These are phyloP conservation scores for Abscondita cerata DNA, from an alignment of 2,888 invertebrate genomes.

Conservation along the genomic window DNA sequence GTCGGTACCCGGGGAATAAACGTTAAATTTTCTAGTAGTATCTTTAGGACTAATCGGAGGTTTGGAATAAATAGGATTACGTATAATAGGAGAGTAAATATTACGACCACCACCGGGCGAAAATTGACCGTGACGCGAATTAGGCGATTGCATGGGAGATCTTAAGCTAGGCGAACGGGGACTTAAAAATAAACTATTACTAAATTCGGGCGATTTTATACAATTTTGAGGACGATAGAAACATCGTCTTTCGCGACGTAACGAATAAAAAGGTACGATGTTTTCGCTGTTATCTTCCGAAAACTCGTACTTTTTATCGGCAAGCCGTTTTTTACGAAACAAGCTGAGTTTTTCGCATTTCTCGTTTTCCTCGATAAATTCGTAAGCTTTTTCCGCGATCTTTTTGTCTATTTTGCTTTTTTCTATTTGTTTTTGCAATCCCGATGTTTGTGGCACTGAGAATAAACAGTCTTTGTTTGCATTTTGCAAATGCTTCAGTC, in stretches of 20 bases:
- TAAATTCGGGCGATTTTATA: slow-evolving; percentile 55
- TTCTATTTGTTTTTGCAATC: slow-evolving; percentile 46
- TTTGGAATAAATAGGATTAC: slow-evolving; percentile 56
- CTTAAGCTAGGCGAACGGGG: slow-evolving; percentile 52
- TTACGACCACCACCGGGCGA: slow-evolving; percentile 53
- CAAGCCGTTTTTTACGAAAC: slow-evolving; percentile 82
- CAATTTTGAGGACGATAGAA: slow-evolving; percentile 50
- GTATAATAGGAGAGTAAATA: slow-evolving; percentile 52
- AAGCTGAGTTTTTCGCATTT: slow-evolving; percentile 87
- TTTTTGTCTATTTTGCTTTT: slow-evolving; percentile 58
- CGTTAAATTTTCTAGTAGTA: slow-evolving; percentile 54
- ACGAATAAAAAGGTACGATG: slow-evolving; percentile 70
- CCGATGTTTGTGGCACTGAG: slow-evolving; percentile 53
- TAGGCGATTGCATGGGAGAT: slow-evolving; percentile 58
- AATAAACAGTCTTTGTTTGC: slow-evolving; percentile 53
- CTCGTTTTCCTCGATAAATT: slow-evolving; percentile 84
- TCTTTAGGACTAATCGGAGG: slow-evolving; percentile 57
- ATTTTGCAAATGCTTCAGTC: slow-evolving; percentile 54
- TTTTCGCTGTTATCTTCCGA: slow-evolving; percentile 77
- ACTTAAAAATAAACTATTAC: slow-evolving; percentile 53
- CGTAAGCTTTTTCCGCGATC: slow-evolving; percentile 78
- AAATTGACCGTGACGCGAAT: slow-evolving; percentile 56
- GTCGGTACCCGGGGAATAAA: slow-evolving; percentile 58
- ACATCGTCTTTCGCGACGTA: slow-evolving; percentile 59
- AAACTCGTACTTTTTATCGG: slow-evolving; percentile 92